phyloP scores from a whole-genome alignment of 1,140 invertebrate genomes.

The Fopius arisanus region DNA sequence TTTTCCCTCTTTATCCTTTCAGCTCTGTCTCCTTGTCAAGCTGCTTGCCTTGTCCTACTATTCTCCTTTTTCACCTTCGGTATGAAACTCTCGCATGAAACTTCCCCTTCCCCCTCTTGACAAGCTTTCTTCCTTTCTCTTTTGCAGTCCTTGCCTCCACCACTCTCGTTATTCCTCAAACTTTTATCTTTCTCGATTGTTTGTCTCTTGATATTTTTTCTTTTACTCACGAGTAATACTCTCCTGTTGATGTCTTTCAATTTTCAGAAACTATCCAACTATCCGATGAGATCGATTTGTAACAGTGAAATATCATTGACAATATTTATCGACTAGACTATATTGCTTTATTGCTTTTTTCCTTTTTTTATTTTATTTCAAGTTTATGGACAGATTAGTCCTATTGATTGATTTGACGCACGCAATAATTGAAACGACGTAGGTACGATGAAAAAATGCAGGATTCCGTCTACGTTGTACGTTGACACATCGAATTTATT shows the following conservation, averaged over 20 bases:
- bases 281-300: background rate
- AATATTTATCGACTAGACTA: background rate
- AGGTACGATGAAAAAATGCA: constrained; percentile 39
- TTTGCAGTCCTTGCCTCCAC: constrained; percentile 18
- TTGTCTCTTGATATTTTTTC: background rate
- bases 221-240: background rate
- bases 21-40: background rate
- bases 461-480: constrained; percentile 19
- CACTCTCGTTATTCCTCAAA: constrained; percentile 19
- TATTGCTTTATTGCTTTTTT: background rate
- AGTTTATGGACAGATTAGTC: background rate
- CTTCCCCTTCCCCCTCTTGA: background rate
- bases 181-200: background rate
- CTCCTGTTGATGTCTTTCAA: background rate
- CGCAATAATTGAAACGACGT: constrained; percentile 53
- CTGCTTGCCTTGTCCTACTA: constrained; percentile 25
- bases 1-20: constrained; percentile 6
- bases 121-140: background rate
- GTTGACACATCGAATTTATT: constrained; percentile 18
- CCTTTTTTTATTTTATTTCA: background rate
- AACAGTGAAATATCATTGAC: background rate
- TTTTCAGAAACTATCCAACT: background rate
- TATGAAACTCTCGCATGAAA: background rate
- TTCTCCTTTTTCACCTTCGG: constrained; percentile 23
- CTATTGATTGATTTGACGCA: constrained; percentile 26